These are phyloP conservation scores for Nematolebias whitei DNA, from an alignment of 2,113 vertebrate genomes.

Conservation along the genomic window DNA sequence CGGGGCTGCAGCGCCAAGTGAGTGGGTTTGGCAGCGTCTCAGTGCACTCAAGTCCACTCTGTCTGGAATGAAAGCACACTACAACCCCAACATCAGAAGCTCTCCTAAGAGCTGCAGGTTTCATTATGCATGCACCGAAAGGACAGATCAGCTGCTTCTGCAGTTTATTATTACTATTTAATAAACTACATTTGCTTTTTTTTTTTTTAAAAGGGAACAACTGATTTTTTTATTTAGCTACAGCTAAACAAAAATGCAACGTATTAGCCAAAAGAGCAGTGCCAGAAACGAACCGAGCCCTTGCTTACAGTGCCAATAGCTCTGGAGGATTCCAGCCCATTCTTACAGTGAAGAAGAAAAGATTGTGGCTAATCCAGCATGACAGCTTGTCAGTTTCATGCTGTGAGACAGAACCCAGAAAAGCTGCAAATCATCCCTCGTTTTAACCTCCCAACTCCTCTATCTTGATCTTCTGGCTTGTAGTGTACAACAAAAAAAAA, in stretches of 20 bases:
- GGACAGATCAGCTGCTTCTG: background rate
- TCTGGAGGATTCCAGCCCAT: slow-evolving; percentile 43
- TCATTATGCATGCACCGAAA: slow-evolving; percentile 15
- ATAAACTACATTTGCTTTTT: slow-evolving; percentile 14
- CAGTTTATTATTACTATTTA: background rate
- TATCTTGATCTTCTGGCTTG: slow-evolving; percentile 15
- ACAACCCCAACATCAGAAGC: slow-evolving; percentile 50
- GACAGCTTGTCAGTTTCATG: slow-evolving; percentile 72
- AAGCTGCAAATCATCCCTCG: slow-evolving; percentile 65
- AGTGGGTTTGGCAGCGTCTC: slow-evolving; percentile 69
- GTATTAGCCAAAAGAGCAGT: slow-evolving; percentile 38
- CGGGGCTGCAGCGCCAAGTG: slow-evolving; percentile 58
- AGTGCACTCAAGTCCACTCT: slow-evolving; percentile 72
- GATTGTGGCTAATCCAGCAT: slow-evolving; percentile 67
- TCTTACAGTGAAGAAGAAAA: slow-evolving; percentile 66
- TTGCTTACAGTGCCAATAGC: slow-evolving; percentile 40
- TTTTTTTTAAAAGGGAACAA: slow-evolving; percentile 7
- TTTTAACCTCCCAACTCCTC: slow-evolving; percentile 43
- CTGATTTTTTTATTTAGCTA: slow-evolving; percentile 1
- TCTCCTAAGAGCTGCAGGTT: slow-evolving; percentile 32
- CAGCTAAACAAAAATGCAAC: slow-evolving; percentile 30
- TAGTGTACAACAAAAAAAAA: slow-evolving; percentile 56
- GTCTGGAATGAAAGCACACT: slow-evolving; percentile 72
- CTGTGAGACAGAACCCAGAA: slow-evolving; percentile 70
- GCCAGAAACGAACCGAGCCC: slow-evolving; percentile 50